These are phyloP conservation scores for Pyrrhia umbra DNA, from an alignment of 2,888 invertebrate species.

Conservation along the genomic window DNA sequence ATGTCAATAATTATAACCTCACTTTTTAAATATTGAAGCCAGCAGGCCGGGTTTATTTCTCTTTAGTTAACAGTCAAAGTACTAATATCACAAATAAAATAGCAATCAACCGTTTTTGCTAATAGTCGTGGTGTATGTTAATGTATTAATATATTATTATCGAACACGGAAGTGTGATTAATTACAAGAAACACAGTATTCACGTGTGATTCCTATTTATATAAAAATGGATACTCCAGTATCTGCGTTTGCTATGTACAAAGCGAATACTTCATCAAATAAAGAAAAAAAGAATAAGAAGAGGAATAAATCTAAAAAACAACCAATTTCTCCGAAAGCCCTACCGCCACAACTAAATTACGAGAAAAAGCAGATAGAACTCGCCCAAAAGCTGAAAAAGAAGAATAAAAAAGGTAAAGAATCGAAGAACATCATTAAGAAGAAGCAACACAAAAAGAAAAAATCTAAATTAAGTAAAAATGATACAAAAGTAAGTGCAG, in stretches of 20 bases:
- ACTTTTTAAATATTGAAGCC: not conserved
- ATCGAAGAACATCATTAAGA: constrained; percentile 73
- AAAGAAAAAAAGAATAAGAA: constrained; percentile 70
- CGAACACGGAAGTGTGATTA: not conserved
- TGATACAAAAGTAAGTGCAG: constrained; percentile 41
- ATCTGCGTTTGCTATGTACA: constrained; percentile 85
- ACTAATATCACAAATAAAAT: not conserved
- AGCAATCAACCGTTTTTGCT: not conserved
- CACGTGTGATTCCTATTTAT: constrained; percentile 29
- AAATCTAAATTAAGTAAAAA: constrained; percentile 62
- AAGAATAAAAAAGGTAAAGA: constrained; percentile 73
- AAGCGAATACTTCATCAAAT: constrained; percentile 71
- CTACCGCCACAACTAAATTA: constrained; percentile 60
- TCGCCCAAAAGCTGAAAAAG: constrained; percentile 75
- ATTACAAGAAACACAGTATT: constrained; percentile 5
- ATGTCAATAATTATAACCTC: constrained; percentile 1
- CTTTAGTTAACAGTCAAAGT: no score
- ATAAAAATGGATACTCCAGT: constrained; percentile 77
- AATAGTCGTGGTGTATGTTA: not conserved
- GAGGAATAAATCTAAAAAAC: constrained; percentile 61
- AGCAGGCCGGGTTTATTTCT: not conserved
- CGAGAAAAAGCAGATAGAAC: constrained; percentile 63
- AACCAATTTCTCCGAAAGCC: constrained; percentile 45
- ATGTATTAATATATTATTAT: no score
- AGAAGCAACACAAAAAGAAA: constrained; percentile 78